Base-by-base conservation (phyloP, 1,140 invertebrate genomes). In the Thrips palmi region DNA sequence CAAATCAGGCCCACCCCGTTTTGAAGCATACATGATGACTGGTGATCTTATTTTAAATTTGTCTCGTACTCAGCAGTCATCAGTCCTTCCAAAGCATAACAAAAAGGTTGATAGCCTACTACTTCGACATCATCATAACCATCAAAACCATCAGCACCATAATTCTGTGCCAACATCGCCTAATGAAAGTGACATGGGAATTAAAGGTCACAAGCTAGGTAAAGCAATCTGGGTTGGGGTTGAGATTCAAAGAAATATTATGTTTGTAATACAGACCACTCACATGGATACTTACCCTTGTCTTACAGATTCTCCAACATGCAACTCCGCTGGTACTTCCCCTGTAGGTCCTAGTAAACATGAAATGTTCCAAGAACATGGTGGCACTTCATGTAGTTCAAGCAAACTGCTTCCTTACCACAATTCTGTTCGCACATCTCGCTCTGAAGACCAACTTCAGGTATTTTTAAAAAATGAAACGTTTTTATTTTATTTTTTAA, bases 11-110 rank as follows among this genome's bases (percentile, higher is more conserved):
- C 41, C 25, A 17, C 60, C 60, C 39, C 64, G 71, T 49, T 91
- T 83, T 59, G 88, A 93, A 59, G 83, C 86, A 15, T 93, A 86
- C 62, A 85, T 92, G 71, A 93, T 94, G 88, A 93, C 88, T n/a
- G 88, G 88, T 7, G 87, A 93, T 53, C 64, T 89, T 43, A 92
- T 93, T 57, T 65, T 94, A 35, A 92, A 91, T 59, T 65, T 92
- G 35, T 84, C 85, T 18, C 64, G 81, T 38, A 81, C 77, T 14
- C 70, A 71, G 25, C 74, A 76, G 67, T 62, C 44, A 61, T 61
- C 33, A 60, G 62, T 46, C 54, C 24, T 40, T 22, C 65, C 69
- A 12, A 68, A 68, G 40, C 65, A 72, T 46, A 67, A 72, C 49
- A 74, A 72, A 49, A 76, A 75, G 52, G 65, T 74, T 4, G 64